A percentile compares a stretch with the other conserved stretches of the same genome.
These are phyloP conservation scores for Hystrix brachyura DNA, from an alignment of 2,113 vertebrate species.

Conservation along the genomic window DNA sequence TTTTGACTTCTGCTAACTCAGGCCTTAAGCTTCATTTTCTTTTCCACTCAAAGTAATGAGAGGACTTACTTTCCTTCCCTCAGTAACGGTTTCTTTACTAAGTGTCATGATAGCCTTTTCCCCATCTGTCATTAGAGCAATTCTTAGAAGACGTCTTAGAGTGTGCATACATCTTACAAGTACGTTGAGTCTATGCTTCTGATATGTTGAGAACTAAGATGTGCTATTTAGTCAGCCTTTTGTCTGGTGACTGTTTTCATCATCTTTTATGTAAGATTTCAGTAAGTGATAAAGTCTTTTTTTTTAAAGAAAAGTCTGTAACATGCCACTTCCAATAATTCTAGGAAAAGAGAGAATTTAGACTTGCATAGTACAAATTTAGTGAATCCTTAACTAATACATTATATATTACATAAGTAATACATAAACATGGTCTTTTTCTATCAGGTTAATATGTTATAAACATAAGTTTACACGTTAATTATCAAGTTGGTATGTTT, in stretches of 20 bases:
- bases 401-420: background rate
- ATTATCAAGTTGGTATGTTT: background rate
- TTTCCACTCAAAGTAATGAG: background rate
- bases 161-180: background rate
- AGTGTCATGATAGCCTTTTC: background rate
- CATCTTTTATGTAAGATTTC: background rate
- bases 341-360: background rate
- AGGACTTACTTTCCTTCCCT: background rate
- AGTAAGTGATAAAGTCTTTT: background rate
- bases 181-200: background rate
- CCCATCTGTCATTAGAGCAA: background rate
- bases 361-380: background rate
- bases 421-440: background rate
- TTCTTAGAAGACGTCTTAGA: background rate
- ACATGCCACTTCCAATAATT: background rate
- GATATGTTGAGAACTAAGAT: constrained; percentile 16
- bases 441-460: background rate
- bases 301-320: background rate
- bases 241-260: background rate
- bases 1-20: background rate
- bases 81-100: background rate
- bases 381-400: background rate
- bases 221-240: background rate
- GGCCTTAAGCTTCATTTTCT: background rate
- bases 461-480: background rate